Conservation (phyloP, 2,888 invertebrate species). For the Alitta virens region DNA sequence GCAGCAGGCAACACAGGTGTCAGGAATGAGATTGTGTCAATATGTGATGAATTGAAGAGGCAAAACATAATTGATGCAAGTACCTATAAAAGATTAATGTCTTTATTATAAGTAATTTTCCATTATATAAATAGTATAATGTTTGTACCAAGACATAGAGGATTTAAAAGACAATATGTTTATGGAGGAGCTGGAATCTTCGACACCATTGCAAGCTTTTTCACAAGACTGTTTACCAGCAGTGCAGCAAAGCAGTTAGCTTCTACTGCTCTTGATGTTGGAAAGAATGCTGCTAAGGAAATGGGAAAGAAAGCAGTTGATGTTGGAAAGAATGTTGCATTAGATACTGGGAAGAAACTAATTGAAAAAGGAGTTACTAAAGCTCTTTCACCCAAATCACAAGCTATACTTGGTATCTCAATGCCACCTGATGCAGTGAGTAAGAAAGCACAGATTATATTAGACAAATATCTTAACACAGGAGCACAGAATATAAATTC, state of each 20-base stretch:
- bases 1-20: neutral
- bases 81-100: constrained; percentile 15
- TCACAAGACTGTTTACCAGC: constrained; percentile 5
- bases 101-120: no score
- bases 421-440: neutral
- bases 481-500: no score
- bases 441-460: neutral
- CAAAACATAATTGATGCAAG: constrained; percentile 6
- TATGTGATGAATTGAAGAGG: neutral
- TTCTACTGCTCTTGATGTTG: constrained; percentile 12
- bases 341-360: constrained; percentile 17
- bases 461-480: constrained; percentile 6
- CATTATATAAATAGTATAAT: constrained; percentile 1
- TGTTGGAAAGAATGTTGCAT: constrained; percentile 12
- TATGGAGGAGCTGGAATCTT: constrained; percentile 20
- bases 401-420: constrained; percentile 10
- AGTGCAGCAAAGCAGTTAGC: constrained; percentile 15
- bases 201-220: constrained; percentile 13
- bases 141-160: constrained; percentile 18
- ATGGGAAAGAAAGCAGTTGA: constrained; percentile 16
- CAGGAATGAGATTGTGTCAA: neutral
- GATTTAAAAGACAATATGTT: constrained; percentile 22
- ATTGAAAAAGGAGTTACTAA: constrained; percentile 14
- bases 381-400: constrained; percentile 11
- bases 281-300: constrained; percentile 15